A percentile compares a stretch with the other conserved stretches of the same genome.
Evolutionary conservation across 1,140 invertebrate species (phyloP).

Genomic region (Cephus cinctus): DNA sequence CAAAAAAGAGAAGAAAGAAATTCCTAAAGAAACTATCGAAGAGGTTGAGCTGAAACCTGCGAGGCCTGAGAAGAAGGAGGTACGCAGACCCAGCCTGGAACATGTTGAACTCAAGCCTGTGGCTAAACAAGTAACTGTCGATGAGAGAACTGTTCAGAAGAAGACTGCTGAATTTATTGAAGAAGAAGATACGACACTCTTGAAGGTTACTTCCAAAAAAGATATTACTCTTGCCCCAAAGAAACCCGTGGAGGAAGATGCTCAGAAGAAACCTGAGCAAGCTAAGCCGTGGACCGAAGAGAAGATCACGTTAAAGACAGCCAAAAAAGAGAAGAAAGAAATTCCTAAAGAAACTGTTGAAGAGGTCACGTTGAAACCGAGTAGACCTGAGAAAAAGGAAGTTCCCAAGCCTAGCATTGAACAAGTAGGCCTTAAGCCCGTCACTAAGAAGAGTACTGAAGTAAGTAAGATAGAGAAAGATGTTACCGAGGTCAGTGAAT

Average conservation of each 20-base stretch:
- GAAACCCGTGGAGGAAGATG: constrained; percentile 37
- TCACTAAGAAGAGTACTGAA: neutral
- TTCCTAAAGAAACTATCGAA: constrained; percentile 28
- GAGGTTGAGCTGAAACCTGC: constrained; percentile 54
- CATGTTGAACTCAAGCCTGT: constrained; percentile 29
- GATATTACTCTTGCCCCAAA: neutral
- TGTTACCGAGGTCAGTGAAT: neutral
- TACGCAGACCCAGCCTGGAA: constrained; percentile 38
- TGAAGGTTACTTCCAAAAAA: neutral
- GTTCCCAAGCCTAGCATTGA: constrained; percentile 37
- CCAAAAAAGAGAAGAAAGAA: constrained; percentile 39
- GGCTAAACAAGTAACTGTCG: constrained; percentile 43
- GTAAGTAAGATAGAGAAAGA: neutral
- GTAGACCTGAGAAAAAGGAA: constrained; percentile 44
- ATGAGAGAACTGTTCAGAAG: no score
- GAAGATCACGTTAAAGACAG: constrained; percentile 28
- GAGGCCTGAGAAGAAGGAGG: constrained; percentile 38
- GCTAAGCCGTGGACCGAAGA: constrained; percentile 45
- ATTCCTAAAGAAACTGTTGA: constrained; percentile 35
- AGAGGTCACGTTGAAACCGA: constrained; percentile 56
- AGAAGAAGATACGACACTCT: constrained; percentile 14
- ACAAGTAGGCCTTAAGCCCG: constrained; percentile 33
- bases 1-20: constrained; percentile 30
- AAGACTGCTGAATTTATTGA: constrained; percentile 12
- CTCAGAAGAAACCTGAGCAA: constrained; percentile 40